Evolutionary conservation across 1,140 invertebrate genomes (phyloP), one percentile per base, ranked within the genome.

Genomic region (Lepidostoma basale): DNA sequence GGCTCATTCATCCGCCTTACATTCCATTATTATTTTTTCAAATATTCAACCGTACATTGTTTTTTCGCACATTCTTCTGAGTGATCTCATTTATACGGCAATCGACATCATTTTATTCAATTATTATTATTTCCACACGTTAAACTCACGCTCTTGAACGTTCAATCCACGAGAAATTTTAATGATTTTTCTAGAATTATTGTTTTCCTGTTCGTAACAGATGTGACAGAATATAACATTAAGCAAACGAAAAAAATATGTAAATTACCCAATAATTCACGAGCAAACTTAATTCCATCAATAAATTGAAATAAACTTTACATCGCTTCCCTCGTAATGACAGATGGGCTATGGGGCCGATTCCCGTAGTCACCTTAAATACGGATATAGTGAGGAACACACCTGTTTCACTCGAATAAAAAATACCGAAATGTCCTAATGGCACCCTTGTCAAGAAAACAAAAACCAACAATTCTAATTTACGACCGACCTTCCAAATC

Each of bases 361-460:
- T 9, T 9, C 39, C 39, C 12, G 36, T 18, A 59, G 18, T 59
- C 18, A 59, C 33, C 22, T 36, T 22, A 36, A 22, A 22, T 59
- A 18, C 28, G 33, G 28, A 28, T 39, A 28, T 22, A n/a, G 56
- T 40, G 33, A 59, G 18, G 33, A 36, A 20, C 25, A 64, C 62
- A 64, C 62, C 62, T 64, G 62, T 64, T 64, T 52, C 25, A 4
- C 23, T 28, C 20, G 40, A n/a, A 22, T 64, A n/a, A 54, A 30
- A 54, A 52, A 62, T 14, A 18, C 20, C 45, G 33, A 49, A 64
- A 49, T 25, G 62, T 52, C 62, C 62, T 64, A 64, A 64, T 64
- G 62, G 45, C 62, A 54, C 45, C 62, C 26, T 49, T 20, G 62
- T 26, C 18, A 64, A 25, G 39, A 20, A 54, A 54, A 54, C 28